Base-by-base conservation (phyloP, 1,140 invertebrate species). In the Physella acuta region DNA sequence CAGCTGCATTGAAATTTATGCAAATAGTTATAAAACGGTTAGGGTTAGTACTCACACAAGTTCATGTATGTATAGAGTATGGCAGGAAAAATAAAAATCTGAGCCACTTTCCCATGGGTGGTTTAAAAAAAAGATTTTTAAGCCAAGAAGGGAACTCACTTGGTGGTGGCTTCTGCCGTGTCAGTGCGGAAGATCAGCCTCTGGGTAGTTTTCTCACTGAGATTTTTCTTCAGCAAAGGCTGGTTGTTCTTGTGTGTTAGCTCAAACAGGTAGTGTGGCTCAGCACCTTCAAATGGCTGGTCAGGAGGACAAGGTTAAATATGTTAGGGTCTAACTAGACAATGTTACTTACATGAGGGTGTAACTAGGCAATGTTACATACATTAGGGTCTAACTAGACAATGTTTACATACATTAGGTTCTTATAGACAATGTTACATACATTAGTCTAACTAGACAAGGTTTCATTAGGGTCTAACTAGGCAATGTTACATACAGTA, bases 191-290 rank as follows among this genome's bases (percentile, higher is more conserved):
- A 89, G 53, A 87, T 79, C 8, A 88, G 73, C 44, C 87, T 85
- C 17, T 76, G 75, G 62, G 86, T 86, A 33, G 68, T 71, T 39
- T 65, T 67, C 26, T 73, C 72, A 20, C 26, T 44, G 3, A 0
- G 17, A 49, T 24, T 24, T 20, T 44, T n/a, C 11, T 37, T 63
- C 14, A 28, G 49, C 4, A 88, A 73, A 30, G 87, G 86, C 24
- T 76, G 75, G 65, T 86, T 86, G 44, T 85, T 85, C 44, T 79
- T 75, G 76, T 89, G 88, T 20, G 82, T 82, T n/a, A 88, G 78
- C 76, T 87, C 83, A 77, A 89, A 88, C 61, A 88, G 75, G 33
- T 86, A 80, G 59, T 82, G 81, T 0, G 79, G 77, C 63, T 88
- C 86, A 26, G 83, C 75, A 36, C 83, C 86, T 69, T 88, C 86